Percentiles rank a stretch among this genome's conserved stretches.
phyloP scores from a whole-genome alignment of 2,113 vertebrate species.

The Xiphias gladius region DNA sequence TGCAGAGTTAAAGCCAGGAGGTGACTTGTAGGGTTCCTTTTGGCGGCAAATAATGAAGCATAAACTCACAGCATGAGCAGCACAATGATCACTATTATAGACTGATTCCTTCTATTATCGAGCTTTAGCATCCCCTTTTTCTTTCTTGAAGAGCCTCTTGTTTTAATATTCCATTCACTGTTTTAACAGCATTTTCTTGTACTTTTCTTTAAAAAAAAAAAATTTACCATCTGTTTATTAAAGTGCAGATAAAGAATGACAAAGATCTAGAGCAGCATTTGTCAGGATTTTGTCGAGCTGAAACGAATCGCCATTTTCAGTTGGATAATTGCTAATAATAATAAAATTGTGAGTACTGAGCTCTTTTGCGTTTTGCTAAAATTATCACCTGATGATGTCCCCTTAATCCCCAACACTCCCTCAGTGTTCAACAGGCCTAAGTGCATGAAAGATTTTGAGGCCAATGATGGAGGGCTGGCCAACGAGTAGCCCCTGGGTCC shows the following conservation, averaged over 20 bases:
- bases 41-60: slow-evolving; percentile 48
- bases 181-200: neutral
- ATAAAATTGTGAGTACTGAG: neutral
- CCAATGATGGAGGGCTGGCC: slow-evolving; percentile 88
- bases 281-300: too few species aligned
- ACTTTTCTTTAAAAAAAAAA: neutral
- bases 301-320: neutral
- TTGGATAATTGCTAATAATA: neutral
- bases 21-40: slow-evolving; percentile 5
- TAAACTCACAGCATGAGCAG: slow-evolving; percentile 41
- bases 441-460: slow-evolving; percentile 82
- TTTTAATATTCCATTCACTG: neutral
- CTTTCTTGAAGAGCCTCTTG: neutral
- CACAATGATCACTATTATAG: slow-evolving; percentile 23
- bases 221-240: neutral
- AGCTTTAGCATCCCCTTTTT: neutral
- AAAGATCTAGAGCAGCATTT: neutral
- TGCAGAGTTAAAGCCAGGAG: neutral
- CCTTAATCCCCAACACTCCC: neutral
- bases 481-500: slow-evolving; percentile 82
- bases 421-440: slow-evolving; percentile 20
- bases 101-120: slow-evolving; percentile 8
- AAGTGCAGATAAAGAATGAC: neutral
- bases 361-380: neutral
- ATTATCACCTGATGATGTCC: neutral